Evolutionary conservation across 2,113 vertebrate genomes (phyloP), one percentile per base, ranked within the genome.

Genomic region (Nothocercus nigrocapillus): DNA sequence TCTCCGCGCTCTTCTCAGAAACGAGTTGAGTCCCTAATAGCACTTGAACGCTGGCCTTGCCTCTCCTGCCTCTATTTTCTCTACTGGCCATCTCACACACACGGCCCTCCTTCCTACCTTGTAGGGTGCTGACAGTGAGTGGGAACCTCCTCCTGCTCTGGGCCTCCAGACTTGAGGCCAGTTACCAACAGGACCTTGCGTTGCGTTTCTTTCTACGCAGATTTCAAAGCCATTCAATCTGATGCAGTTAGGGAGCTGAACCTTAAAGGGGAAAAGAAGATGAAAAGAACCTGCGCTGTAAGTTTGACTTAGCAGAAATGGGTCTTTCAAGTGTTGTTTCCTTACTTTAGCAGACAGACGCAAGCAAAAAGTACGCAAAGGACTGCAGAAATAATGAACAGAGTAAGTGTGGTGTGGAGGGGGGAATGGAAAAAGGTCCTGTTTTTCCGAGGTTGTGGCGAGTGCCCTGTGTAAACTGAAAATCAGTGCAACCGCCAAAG

Each of bases 231-330:
- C 18, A 2, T 67, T 40, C 54, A 66, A 62, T 86, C 53, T 78
- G 49, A 24, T 63, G 7, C 10, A 54, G 40, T 45, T 58, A 40
- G 75, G 68, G 3, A 89, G 27, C 56, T 61, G 76, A 88, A 81
- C 28, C 51, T 91, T 85, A 45, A 76, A 40, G 7, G 20, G 6
- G 13, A 63, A 54, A 36, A 36, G 9, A 24, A 54, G 63, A 70
- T 78, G 3, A 83, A 85, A 91, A 73, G 76, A 78, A 38, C 16
- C 30, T 4, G 12, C 58, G 79, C 32, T 9, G 0, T 45, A 22
- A 63, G 45, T 93, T 93, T 94, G 85, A 84, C 94, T 85, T 88
- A 93, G 76, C 47, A 94, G 78, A 83, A 96, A 59, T 68, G 78
- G 80, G 45, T 61, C 79, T 62, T 73, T 93, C 28, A 82, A 69